A percentile compares a stretch with the other conserved stretches of the same genome.
Evolutionary conservation across 2,797 vertebrate species (phyloP).

Genomic region (Falco concolor): DNA sequence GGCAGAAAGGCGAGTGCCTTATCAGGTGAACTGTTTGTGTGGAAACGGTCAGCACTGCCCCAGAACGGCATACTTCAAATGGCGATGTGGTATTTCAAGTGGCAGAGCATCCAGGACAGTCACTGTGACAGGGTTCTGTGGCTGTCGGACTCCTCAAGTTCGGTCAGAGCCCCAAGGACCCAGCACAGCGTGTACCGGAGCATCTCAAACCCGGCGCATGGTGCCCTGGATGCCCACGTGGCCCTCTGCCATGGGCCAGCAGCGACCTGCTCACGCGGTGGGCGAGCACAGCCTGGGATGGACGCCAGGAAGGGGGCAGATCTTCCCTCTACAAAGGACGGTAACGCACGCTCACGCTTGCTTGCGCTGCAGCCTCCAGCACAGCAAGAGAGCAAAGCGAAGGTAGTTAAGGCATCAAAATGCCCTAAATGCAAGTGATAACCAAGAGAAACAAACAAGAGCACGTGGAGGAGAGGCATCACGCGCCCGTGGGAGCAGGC

Average conservation of each 20-base stretch:
- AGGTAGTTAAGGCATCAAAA: neutral
- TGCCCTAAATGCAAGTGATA: neutral
- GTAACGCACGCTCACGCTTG: neutral
- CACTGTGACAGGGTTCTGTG: neutral
- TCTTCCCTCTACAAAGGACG: neutral
- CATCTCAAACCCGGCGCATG: accelerated
- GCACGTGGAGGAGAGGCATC: neutral
- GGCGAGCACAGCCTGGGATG: neutral
- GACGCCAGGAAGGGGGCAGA: neutral
- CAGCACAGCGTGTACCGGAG: neutral
- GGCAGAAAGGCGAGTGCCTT: neutral
- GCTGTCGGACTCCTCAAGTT: neutral
- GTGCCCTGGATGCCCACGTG: neutral
- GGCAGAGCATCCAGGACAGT: neutral
- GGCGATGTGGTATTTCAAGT: neutral
- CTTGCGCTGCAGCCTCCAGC: neutral
- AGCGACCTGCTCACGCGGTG: accelerated
- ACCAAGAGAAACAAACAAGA: neutral
- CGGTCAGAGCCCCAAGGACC: neutral
- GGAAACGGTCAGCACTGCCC: neutral
- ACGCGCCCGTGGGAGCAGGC: accelerated
- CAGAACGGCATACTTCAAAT: neutral
- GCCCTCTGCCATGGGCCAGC: neutral
- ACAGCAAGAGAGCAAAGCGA: neutral
- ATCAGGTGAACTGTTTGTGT: neutral